phyloP scores from a whole-genome alignment of 1,140 invertebrate genomes.

The Ips typographus region DNA sequence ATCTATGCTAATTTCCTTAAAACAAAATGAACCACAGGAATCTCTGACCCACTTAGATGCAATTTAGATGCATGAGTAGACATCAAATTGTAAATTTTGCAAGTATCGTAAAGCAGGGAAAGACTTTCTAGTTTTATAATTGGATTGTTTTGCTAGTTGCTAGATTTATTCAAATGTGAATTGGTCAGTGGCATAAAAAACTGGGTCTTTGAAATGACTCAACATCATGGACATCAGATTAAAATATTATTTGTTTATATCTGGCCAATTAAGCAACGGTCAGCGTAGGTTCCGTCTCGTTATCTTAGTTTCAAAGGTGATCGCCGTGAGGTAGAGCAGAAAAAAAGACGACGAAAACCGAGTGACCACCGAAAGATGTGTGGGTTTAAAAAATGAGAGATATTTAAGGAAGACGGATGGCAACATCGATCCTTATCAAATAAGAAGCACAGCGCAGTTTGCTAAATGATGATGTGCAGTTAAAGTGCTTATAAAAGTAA shows the following conservation, averaged over 20 bases:
- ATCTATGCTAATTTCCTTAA: no score
- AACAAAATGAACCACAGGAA: no score
- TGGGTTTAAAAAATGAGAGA: conserved; percentile 36
- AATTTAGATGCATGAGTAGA: no score
- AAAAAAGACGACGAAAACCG: conserved; percentile 4
- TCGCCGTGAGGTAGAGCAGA: conserved; percentile 1
- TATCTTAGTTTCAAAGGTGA: conserved; percentile 15
- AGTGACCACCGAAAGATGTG: conserved; percentile 22
- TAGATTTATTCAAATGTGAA: no score
- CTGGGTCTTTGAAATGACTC: no score
- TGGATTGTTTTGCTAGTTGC: no score
- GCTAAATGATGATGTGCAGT: conserved; percentile 34
- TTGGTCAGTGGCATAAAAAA: no score
- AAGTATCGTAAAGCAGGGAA: no score
- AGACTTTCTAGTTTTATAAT: no score
- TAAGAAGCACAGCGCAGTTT: conserved; percentile 32
- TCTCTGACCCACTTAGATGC: no score
- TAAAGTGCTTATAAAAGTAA: conserved; percentile 26
- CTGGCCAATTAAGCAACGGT: conserved; percentile 2
- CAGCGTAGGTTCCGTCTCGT: conserved; percentile 9
- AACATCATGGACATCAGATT: no score
- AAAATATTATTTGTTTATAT: background rate
- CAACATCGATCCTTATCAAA: conserved; percentile 32
- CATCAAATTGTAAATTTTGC: no score
- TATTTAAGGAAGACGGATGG: conserved; percentile 34